Percentiles rank a stretch among this genome's conserved stretches.
These are phyloP conservation scores for Azemiops feae DNA, from an alignment of 2,113 vertebrate genomes.

Conservation along the genomic window DNA sequence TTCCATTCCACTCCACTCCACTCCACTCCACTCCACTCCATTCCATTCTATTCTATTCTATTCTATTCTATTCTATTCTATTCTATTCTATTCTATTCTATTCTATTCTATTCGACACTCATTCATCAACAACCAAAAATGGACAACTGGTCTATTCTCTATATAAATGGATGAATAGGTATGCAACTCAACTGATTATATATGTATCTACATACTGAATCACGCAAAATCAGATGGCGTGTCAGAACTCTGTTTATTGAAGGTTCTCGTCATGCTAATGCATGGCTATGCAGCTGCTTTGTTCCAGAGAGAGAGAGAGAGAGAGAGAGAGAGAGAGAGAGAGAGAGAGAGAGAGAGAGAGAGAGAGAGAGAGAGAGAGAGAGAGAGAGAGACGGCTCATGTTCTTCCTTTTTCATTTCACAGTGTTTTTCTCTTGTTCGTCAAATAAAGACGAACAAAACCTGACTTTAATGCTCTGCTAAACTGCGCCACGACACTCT, in stretches of 20 bases:
- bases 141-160: background rate
- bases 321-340: too few relatives aligned
- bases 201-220: background rate
- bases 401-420: background rate
- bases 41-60: too few relatives aligned
- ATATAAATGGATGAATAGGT: background rate
- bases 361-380: too few relatives aligned
- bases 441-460: slow-evolving; percentile 16
- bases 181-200: background rate
- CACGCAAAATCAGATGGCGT: background rate
- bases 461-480: background rate
- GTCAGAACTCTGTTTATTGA: background rate
- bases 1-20: too few relatives aligned
- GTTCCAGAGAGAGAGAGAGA: background rate
- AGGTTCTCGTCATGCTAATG: background rate
- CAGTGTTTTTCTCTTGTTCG: background rate
- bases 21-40: too few relatives aligned
- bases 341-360: too few relatives aligned
- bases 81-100: too few relatives aligned
- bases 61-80: too few relatives aligned
- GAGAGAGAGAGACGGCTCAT: background rate
- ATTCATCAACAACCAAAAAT: background rate
- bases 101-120: background rate
- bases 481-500: background rate
- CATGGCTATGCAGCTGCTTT: background rate